Evolutionary conservation across 2,888 invertebrate genomes (phyloP), one percentile per base, ranked within the genome.

Genomic region (Ceraclea dissimilis): DNA sequence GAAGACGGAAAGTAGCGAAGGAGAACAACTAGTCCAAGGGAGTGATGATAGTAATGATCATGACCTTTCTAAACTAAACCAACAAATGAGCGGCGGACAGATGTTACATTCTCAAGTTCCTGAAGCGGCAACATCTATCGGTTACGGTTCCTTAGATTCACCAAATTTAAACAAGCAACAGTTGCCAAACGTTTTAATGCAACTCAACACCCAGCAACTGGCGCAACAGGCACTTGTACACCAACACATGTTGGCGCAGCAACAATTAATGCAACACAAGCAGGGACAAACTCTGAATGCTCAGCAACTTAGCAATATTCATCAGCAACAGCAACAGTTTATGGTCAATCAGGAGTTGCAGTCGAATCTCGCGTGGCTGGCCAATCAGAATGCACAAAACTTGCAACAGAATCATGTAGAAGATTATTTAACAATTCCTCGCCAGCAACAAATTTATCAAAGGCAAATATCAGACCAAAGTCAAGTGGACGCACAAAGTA

Each of bases 311-410:
- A 48, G 34, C 33, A 53, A 20, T 20, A 17, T 33, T 2, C 52
- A 52, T n/a, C 78, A 77, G 61, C 78, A 78, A 58, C 80, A 79
- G 62, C 65, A 73, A 43, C 74, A 78, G 53, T 68, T 78, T 16
- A 79, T 80, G 55, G 74, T 75, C 16, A 80, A 79, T 61, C 81
- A 73, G 47, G 74, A 81, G 63, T 72, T 78, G 33, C 81, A 80
- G 63, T 78, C 79, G 65, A 77, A 76, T 52, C 68, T 80, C 34
- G 74, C 79, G 0, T 71, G 79, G 46, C 68, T 78, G 26, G 74
- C 80, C 1, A 52, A 56, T 51, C 75, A 77, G 54, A 78, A 77
- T 60, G 75, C 75, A 60, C 77, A 75, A 58, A 67, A 78, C 5
- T 75, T 79, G 67, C 79, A 76, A 0, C 77, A 79, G 57, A 80